These are phyloP conservation scores for Drosophila hamatofila DNA, from an alignment of 2,888 invertebrate species.

Conservation along the genomic window DNA sequence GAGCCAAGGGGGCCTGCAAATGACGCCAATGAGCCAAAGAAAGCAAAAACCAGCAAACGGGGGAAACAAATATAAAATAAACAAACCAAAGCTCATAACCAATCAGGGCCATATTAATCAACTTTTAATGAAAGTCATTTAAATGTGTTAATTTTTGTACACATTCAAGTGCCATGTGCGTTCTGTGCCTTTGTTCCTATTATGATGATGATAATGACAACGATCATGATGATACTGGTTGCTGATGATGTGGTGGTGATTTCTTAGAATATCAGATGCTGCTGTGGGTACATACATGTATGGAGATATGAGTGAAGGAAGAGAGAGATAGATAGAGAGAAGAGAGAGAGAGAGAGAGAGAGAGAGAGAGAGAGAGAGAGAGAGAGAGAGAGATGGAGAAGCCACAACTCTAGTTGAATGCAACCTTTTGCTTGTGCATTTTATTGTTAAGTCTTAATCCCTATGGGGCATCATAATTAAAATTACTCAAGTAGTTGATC, in stretches of 20 bases:
- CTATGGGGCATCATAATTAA: background rate
- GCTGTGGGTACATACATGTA: background rate
- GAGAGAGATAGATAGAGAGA: background rate
- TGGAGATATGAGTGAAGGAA: background rate
- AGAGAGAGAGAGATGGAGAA: background rate
- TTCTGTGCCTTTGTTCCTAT: slow-evolving; percentile 29
- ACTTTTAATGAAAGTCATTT: slow-evolving; percentile 79
- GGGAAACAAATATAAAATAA: background rate
- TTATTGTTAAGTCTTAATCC: background rate
- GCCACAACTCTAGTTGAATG: background rate
- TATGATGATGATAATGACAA: slow-evolving; percentile 1
- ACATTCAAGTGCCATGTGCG: slow-evolving; percentile 31
- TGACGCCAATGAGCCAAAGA: slow-evolving; percentile 67
- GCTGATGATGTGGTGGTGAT: slow-evolving; percentile 37
- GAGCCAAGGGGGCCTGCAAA: slow-evolving; percentile 46
- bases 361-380: background rate
- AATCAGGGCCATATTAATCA: slow-evolving; percentile 83
- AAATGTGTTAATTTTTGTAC: slow-evolving; percentile 77
- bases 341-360: background rate
- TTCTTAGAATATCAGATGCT: slow-evolving; percentile 47
- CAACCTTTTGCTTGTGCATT: background rate
- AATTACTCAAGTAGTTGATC: background rate
- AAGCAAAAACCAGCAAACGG: slow-evolving; percentile 14
- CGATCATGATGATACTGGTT: slow-evolving; percentile 9
- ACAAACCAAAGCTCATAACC: slow-evolving; percentile 60